These are phyloP conservation scores for Falco cherrug DNA, from an alignment of 2,797 vertebrate species.

Conservation along the genomic window DNA sequence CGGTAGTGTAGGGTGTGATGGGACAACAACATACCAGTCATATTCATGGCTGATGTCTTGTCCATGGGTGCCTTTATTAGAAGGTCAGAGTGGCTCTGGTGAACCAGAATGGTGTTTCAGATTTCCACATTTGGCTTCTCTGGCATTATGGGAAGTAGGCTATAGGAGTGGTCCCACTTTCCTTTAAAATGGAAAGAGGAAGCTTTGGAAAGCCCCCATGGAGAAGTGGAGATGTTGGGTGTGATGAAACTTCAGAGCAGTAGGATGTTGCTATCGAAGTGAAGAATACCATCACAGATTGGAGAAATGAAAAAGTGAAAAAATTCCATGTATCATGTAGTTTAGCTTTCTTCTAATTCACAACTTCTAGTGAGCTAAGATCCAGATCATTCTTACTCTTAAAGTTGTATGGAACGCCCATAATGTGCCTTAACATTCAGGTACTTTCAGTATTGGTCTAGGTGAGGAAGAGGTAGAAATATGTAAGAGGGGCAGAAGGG, in stretches of 20 bases:
- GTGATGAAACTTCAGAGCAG: not conserved
- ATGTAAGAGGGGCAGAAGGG: not conserved
- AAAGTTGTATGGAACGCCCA: not conserved
- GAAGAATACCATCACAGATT: not conserved
- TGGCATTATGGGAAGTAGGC: not conserved
- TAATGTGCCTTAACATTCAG: not conserved
- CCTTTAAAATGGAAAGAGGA: not conserved
- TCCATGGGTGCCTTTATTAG: not conserved
- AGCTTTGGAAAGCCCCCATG: not conserved
- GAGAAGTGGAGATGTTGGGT: not conserved
- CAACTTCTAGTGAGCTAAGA: not conserved
- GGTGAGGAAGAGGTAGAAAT: not conserved
- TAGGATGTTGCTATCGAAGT: not conserved
- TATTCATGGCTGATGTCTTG: not conserved
- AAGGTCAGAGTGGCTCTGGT: not conserved
- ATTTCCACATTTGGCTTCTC: not conserved
- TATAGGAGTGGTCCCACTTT: not conserved
- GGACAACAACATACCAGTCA: not conserved
- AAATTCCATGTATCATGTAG: rapidly evolving
- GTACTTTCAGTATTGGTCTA: not conserved
- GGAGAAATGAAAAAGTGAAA: not conserved
- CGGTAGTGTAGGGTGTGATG: not conserved
- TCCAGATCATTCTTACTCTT: not conserved
- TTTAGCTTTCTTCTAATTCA: not conserved
- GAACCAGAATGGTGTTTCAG: not conserved